A percentile compares a stretch with the other conserved stretches of the same genome.
Conservation (phyloP, 1,140 invertebrate species). For the Eumeta japonica region DNA sequence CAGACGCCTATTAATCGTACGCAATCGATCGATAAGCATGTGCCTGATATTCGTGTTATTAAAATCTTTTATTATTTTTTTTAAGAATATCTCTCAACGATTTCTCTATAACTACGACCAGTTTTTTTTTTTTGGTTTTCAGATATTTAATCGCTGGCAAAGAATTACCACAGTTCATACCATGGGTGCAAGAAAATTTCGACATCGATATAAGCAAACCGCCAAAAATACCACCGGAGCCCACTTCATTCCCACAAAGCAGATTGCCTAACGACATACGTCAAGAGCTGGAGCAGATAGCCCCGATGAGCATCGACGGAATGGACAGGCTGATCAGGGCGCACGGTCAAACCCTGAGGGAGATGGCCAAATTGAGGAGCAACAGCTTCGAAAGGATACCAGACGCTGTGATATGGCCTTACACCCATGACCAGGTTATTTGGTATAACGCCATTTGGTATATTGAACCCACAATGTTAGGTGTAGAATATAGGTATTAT, state of each 20-base stretch:
- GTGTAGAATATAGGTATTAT: too few species aligned
- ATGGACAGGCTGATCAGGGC: constrained; percentile 84
- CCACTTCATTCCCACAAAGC: constrained; percentile 54
- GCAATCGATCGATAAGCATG: too few species aligned
- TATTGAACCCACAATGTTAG: too few species aligned
- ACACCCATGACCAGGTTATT: constrained; percentile 77
- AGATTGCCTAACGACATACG: constrained; percentile 22
- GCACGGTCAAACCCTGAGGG: constrained; percentile 94
- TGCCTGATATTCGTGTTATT: too few species aligned
- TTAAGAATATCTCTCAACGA: too few species aligned
- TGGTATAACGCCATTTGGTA: too few species aligned
- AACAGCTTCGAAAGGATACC: constrained; percentile 82
- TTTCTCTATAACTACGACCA: too few species aligned
- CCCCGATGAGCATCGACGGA: constrained; percentile 75
- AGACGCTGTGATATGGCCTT: constrained; percentile 92
- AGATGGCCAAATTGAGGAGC: constrained; percentile 77
- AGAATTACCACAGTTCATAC: constrained; percentile 73
- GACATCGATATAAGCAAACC: constrained; percentile 51
- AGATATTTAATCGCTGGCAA: constrained; percentile 84
- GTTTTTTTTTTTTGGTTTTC: too few species aligned
- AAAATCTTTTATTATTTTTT: too few species aligned
- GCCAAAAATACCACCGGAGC: constrained; percentile 52
- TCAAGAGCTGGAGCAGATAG: constrained; percentile 65
- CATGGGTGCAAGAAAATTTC: constrained; percentile 78
- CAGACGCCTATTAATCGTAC: too few species aligned